Conservation (phyloP, 2,113 vertebrate species). For the Symphodus melops region DNA sequence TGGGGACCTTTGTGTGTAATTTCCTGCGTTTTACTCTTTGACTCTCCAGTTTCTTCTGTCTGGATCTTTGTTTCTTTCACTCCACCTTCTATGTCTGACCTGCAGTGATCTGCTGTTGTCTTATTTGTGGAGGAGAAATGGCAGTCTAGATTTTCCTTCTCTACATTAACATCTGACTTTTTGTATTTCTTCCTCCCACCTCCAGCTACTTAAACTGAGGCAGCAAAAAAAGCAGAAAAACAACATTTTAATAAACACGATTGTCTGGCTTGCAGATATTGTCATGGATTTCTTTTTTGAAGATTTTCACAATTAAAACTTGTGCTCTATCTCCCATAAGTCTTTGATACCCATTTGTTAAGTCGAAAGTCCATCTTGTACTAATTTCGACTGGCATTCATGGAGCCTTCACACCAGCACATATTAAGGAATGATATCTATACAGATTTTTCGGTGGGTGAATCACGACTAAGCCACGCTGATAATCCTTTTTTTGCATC, state of each 20-base stretch:
- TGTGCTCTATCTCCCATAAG: background rate
- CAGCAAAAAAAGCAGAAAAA: constrained; percentile 3
- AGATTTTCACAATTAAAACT: background rate
- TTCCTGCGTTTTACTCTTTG: background rate
- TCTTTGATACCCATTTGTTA: background rate
- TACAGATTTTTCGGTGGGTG: background rate
- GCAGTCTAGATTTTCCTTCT: background rate
- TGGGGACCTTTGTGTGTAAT: background rate
- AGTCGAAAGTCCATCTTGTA: background rate
- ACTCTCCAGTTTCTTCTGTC: constrained; percentile 1
- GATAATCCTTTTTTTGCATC: constrained; percentile 27
- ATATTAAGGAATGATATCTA: background rate
- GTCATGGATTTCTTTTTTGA: constrained; percentile 3
- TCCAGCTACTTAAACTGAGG: constrained; percentile 20
- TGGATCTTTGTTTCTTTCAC: constrained; percentile 20
- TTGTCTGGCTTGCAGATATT: constrained; percentile 17
- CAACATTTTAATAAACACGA: background rate
- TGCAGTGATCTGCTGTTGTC: constrained; percentile 33
- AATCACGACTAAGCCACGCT: constrained; percentile 28
- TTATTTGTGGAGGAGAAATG: constrained; percentile 17
- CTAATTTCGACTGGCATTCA: background rate
- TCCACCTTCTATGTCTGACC: constrained; percentile 16
- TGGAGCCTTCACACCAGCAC: background rate
- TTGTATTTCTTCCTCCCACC: constrained; percentile 6
- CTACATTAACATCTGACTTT: background rate